Conservation (phyloP, 1,140 invertebrate species). For the Augochlora pura region DNA sequence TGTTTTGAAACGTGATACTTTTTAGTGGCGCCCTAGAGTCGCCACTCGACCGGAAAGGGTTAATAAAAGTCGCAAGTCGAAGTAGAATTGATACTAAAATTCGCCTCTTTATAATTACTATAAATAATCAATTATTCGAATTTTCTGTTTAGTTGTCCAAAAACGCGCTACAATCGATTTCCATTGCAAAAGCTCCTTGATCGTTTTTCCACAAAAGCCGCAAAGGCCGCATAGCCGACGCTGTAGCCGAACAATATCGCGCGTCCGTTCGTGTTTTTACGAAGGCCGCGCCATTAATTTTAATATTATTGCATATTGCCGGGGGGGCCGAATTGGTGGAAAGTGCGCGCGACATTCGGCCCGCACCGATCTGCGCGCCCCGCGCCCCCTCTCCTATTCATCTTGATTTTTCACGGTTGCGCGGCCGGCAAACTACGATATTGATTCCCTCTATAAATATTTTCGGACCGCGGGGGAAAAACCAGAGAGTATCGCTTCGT, state of each 20-base stretch:
- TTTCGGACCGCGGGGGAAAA: conserved; percentile 25
- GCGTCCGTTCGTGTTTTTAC: conserved; percentile 56
- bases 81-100: no score
- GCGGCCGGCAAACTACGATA: conserved; percentile 44
- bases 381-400: conserved; percentile 49
- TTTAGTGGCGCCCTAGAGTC: no score
- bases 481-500: neutral
- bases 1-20: no score
- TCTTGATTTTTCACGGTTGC: conserved; percentile 62
- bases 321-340: conserved; percentile 66
- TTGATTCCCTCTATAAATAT: conserved; percentile 57
- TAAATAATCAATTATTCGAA: no score
- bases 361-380: conserved; percentile 59
- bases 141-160: no score
- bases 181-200: no score
- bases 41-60: no score
- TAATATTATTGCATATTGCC: conserved; percentile 73
- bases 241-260: conserved; percentile 25
- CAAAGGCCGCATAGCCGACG: neutral
- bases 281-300: conserved; percentile 69
- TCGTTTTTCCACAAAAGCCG: neutral
- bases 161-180: no score
- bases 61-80: no score
- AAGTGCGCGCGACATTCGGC: conserved; percentile 56
- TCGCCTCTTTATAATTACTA: no score